Evolutionary conservation across 1,140 invertebrate genomes (phyloP).

Genomic region (Sitodiplosis mosellana): DNA sequence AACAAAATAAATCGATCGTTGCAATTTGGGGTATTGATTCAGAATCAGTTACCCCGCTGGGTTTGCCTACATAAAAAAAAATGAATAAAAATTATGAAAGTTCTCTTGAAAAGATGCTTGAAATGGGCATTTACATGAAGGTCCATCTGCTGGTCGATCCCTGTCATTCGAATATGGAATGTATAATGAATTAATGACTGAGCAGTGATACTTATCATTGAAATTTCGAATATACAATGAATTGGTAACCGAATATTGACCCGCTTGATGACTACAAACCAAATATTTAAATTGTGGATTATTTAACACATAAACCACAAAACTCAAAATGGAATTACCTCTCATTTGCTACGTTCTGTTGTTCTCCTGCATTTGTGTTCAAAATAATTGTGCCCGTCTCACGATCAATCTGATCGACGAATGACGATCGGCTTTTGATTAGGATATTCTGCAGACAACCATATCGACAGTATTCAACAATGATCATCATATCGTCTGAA

Average conservation of each 20-base stretch:
- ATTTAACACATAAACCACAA: no score
- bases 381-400: slow-evolving; percentile 44
- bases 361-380: slow-evolving; percentile 23
- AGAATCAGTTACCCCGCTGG: no score
- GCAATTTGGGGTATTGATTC: no score
- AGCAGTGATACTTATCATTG: slow-evolving; percentile 21
- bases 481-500: slow-evolving; percentile 66
- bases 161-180: slow-evolving; percentile 11
- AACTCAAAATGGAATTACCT: slow-evolving; percentile 12
- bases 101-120: no score
- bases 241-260: no score
- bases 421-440: slow-evolving; percentile 50
- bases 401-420: slow-evolving; percentile 60
- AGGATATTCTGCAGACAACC: slow-evolving; percentile 82
- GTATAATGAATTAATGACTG: slow-evolving; percentile 17
- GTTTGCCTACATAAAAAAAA: no score
- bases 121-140: no score
- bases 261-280: no score
- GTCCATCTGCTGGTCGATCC: slow-evolving; percentile 5
- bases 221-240: no score
- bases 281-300: no score
- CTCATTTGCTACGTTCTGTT: slow-evolving; percentile 15
- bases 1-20: slow-evolving; percentile 70
- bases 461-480: slow-evolving; percentile 84
- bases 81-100: no score